Evolutionary conservation across 2,113 vertebrate genomes (phyloP).

Genomic region (Mesitornis unicolor): DNA sequence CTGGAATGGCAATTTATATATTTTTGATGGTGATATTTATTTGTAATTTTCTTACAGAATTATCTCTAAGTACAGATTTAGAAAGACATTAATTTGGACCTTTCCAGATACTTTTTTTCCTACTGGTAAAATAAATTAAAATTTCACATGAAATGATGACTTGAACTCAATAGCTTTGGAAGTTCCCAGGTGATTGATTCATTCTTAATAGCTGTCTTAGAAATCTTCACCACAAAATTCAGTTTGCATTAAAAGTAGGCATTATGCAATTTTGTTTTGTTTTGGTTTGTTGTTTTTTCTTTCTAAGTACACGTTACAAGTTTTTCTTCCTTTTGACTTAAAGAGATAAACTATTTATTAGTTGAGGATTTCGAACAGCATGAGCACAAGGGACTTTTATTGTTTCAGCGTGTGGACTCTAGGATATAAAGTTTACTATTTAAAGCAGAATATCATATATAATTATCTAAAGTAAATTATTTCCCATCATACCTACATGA

Average conservation of each 20-base stretch:
- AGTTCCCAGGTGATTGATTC: neutral
- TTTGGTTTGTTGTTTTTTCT: too few species aligned
- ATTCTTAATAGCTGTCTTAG: neutral
- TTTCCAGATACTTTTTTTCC: neutral
- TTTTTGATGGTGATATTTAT: neutral
- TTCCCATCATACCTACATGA: neutral
- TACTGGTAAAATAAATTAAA: neutral
- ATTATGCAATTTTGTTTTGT: neutral
- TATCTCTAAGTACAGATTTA: neutral
- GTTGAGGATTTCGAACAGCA: neutral
- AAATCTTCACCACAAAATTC: neutral
- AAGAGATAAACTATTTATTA: neutral
- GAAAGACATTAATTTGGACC: neutral
- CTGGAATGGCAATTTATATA: neutral
- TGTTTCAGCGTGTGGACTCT: neutral
- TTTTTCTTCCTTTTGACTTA: neutral
- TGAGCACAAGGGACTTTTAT: neutral
- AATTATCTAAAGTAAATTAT: neutral
- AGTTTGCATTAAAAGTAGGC: neutral
- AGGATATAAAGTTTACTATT: neutral
- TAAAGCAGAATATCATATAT: neutral
- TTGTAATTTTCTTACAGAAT: neutral
- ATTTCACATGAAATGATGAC: neutral
- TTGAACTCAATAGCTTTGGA: neutral
- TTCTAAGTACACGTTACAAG: neutral